These are phyloP conservation scores for Hippoglossus hippoglossus DNA, from an alignment of 2,797 vertebrate species.

Conservation along the genomic window DNA sequence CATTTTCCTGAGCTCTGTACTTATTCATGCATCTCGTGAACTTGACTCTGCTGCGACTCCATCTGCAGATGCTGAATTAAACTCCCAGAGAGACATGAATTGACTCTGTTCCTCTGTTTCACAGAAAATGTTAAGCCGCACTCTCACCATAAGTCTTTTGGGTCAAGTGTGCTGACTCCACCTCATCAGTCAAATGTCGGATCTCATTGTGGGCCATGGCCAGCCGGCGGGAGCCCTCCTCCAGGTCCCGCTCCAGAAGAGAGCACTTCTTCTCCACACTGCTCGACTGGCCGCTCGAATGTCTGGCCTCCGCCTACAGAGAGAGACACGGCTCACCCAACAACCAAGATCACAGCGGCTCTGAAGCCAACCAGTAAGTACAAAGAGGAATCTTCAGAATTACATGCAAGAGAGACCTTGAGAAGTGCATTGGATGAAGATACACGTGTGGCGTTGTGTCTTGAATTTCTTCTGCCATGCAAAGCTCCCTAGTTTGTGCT, in stretches of 20 bases:
- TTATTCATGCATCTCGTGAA: too few relatives aligned
- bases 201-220: conserved; percentile 83
- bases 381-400: conserved; percentile 8
- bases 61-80: too few relatives aligned
- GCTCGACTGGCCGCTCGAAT: conserved; percentile 64
- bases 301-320: conserved; percentile 53
- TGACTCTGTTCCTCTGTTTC: too few relatives aligned
- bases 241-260: conserved; percentile 77
- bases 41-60: too few relatives aligned
- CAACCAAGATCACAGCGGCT: background rate
- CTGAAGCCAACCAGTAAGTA: background rate
- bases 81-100: too few relatives aligned
- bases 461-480: conserved; percentile 57
- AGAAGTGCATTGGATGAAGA: conserved; percentile 29
- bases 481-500: conserved; percentile 47
- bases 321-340: background rate
- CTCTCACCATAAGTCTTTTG: conserved; percentile 76
- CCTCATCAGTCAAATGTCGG: conserved; percentile 79
- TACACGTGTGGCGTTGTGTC: conserved; percentile 28
- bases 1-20: too few relatives aligned
- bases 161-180: conserved; percentile 79
- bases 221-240: conserved; percentile 79
- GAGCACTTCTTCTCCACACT: conserved; percentile 55
- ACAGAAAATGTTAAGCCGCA: background rate
- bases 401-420: conserved; percentile 42